Evolutionary conservation across 2,888 invertebrate species (phyloP).

Genomic region (Hemistola chrysoprasaria): DNA sequence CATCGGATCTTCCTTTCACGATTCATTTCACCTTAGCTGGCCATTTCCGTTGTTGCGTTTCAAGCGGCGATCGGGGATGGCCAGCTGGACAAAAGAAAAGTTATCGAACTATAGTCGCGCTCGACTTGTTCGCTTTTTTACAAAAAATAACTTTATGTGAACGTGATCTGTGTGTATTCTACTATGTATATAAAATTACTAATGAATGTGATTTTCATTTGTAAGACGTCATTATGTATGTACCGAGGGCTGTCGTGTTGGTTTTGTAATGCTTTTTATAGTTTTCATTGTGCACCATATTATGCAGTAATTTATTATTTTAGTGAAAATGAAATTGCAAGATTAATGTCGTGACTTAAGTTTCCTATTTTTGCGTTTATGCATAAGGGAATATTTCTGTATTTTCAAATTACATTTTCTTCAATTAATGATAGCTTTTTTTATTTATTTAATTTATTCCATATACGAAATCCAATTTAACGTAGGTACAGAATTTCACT

Average conservation of each 20-base stretch:
- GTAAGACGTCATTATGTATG: slow-evolving; percentile 14
- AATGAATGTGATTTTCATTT: slow-evolving; percentile 36
- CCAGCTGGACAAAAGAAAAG: slow-evolving; percentile 45
- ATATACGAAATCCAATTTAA: too few species aligned
- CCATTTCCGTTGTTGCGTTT: slow-evolving; percentile 41
- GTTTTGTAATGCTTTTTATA: slow-evolving; percentile 15
- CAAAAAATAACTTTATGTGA: slow-evolving; percentile 28
- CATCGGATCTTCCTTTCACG: slow-evolving; percentile 24
- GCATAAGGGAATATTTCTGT: slow-evolving; percentile 25
- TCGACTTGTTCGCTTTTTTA: too few species aligned
- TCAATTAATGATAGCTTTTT: too few species aligned
- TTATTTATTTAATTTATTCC: too few species aligned
- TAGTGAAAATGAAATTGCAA: slow-evolving; percentile 5
- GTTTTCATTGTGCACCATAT: slow-evolving; percentile 16
- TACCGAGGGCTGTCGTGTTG: slow-evolving; percentile 6
- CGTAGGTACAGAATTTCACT: too few species aligned
- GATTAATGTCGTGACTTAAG: slow-evolving; percentile 3
- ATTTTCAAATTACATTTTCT: slow-evolving; percentile 25
- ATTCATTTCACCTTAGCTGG: slow-evolving; percentile 47
- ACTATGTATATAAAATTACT: slow-evolving; percentile 64
- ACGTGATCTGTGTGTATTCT: slow-evolving; percentile 45
- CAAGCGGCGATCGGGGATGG: slow-evolving; percentile 42
- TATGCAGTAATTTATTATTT: slow-evolving; percentile 21
- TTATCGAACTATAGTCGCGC: too few species aligned
- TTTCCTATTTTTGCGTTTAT: slow-evolving; percentile 6